phyloP scores from a whole-genome alignment of 2,113 vertebrate genomes.

The Misgurnus anguillicaudatus region DNA sequence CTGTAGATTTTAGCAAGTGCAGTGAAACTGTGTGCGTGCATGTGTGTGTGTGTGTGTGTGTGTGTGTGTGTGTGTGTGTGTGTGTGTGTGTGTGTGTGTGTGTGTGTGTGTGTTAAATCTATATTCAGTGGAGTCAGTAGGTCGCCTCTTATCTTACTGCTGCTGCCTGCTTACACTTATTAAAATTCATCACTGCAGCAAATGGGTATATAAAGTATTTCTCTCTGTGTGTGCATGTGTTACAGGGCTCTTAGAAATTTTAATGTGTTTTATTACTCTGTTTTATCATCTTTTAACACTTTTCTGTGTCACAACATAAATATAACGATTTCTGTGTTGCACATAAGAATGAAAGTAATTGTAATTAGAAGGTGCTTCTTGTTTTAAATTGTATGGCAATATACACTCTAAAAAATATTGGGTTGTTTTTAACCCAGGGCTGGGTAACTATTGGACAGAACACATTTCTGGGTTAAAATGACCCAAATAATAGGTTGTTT shows the following conservation, averaged over 20 bases:
- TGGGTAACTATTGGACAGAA: too few species aligned
- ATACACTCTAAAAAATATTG: too few species aligned
- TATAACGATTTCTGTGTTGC: too few species aligned
- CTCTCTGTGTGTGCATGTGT: neutral
- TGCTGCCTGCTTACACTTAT: slow-evolving; percentile 42
- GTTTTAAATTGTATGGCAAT: neutral
- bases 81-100: neutral
- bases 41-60: slow-evolving; percentile 8
- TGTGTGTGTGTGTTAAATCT: neutral
- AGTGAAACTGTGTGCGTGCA: slow-evolving; percentile 4
- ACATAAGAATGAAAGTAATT: too few species aligned
- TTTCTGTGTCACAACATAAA: too few species aligned
- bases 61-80: neutral
- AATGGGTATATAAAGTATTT: neutral
- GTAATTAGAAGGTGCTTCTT: neutral
- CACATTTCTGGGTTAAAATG: too few species aligned
- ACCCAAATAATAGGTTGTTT: too few species aligned
- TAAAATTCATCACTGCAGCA: slow-evolving; percentile 54
- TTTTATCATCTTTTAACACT: too few species aligned
- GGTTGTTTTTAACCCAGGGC: too few species aligned
- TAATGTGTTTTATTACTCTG: neutral
- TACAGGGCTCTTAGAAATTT: neutral
- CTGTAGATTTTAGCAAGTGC: neutral
- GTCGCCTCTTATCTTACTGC: slow-evolving; percentile 45
- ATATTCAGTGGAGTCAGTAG: slow-evolving; percentile 50